A percentile compares a stretch with the other conserved stretches of the same genome.
These are phyloP conservation scores for Rhizomys pruinosus DNA, from an alignment of 2,113 vertebrate genomes.

Conservation along the genomic window DNA sequence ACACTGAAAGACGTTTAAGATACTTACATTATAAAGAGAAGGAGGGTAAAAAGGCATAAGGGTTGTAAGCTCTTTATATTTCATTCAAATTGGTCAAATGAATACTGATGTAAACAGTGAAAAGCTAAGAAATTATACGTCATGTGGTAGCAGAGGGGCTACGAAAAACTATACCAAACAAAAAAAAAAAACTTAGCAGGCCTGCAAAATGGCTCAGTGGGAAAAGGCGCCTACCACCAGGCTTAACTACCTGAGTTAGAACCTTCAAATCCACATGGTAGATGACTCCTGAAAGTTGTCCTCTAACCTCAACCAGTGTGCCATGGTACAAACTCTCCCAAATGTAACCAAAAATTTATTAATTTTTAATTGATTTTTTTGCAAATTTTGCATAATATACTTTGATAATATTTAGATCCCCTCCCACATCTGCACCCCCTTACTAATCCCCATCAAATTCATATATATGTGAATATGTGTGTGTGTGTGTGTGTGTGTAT, in stretches of 20 bases:
- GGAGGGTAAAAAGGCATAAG: background rate
- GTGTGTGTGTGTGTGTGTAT: no score
- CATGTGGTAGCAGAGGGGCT: background rate
- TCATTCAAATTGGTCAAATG: background rate
- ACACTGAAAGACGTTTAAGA: slow-evolving; percentile 23
- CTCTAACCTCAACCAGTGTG: background rate
- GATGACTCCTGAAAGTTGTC: background rate
- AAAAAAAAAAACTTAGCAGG: background rate
- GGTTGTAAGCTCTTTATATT: background rate
- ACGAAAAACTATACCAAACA: background rate
- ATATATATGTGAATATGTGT: no score
- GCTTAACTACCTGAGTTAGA: background rate
- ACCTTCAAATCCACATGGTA: background rate
- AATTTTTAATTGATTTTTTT: no score
- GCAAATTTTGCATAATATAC: no score
- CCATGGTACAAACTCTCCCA: background rate
- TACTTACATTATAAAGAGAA: background rate
- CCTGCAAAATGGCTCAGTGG: background rate
- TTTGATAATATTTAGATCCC: no score
- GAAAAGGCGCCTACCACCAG: background rate
- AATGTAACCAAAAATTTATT: no score
- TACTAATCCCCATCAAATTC: no score
- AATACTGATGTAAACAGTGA: background rate
- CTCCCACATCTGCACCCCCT: no score
- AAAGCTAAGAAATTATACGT: background rate